phyloP scores from a whole-genome alignment of 2,113 vertebrate species.

The Tragelaphus scriptus region DNA sequence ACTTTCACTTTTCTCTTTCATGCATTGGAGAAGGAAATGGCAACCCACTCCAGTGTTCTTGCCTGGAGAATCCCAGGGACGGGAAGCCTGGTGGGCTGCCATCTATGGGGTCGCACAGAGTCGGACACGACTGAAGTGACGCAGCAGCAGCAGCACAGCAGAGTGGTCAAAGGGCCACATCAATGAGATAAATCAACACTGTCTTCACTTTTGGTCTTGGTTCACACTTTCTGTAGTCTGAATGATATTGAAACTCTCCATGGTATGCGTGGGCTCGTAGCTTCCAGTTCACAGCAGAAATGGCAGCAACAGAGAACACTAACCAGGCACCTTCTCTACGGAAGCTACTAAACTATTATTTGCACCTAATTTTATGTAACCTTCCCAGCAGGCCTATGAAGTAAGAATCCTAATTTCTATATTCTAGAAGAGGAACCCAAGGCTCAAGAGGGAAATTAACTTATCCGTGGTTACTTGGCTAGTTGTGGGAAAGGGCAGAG shows the following conservation, averaged over 20 bases:
- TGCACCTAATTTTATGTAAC: background rate
- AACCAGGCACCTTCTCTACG: background rate
- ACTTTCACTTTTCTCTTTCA: too few species aligned
- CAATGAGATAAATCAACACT: conserved; percentile 29
- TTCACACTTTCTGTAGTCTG: background rate
- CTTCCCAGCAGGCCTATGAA: background rate
- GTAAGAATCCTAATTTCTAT: background rate
- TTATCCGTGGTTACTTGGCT: background rate
- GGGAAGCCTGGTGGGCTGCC: too few species aligned
- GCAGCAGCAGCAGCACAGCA: too few species aligned
- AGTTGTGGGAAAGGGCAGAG: background rate
- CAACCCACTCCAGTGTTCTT: too few species aligned
- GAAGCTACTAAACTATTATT: background rate
- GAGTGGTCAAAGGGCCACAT: background rate
- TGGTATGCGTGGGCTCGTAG: background rate
- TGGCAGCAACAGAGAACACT: background rate
- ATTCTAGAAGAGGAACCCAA: background rate
- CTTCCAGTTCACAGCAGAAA: conserved; percentile 18
- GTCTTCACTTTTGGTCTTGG: conserved; percentile 17
- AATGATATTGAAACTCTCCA: background rate
- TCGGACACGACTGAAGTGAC: too few species aligned
- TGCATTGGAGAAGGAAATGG: too few species aligned
- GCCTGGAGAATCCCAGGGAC: too few species aligned
- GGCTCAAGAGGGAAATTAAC: background rate
- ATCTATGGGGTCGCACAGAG: too few species aligned